Evolutionary conservation across 2,888 invertebrate species (phyloP).

Genomic region (Caenorhabditis virilis): DNA sequence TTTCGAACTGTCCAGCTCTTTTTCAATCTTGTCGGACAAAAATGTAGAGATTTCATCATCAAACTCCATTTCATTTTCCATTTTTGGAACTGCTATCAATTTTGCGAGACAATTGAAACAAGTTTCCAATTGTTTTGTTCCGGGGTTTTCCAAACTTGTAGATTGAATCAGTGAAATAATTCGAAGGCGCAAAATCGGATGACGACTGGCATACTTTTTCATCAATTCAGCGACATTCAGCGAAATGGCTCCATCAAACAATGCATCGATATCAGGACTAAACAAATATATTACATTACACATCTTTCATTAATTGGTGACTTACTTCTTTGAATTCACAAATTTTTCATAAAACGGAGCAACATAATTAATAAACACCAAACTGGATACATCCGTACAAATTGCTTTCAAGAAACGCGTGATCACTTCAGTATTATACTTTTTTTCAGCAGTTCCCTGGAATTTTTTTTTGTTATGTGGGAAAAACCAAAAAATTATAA

Average conservation of each 20-base stretch:
- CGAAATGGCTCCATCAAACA: no score
- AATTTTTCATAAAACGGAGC: neutral
- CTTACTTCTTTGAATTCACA: neutral
- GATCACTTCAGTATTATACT: neutral
- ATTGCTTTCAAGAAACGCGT: neutral
- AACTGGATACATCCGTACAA: neutral
- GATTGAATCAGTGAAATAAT: no score
- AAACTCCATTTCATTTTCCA: neutral
- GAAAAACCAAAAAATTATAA: no score
- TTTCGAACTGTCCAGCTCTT: neutral
- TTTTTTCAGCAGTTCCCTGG: neutral
- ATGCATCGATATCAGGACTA: no score
- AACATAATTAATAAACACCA: neutral
- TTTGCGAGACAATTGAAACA: neutral
- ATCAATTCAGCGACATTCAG: no score
- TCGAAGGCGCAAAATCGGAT: no score
- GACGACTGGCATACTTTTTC: no score
- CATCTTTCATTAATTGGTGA: neutral
- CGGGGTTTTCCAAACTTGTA: no score
- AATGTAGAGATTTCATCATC: neutral
- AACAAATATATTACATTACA: neutral
- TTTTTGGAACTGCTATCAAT: neutral
- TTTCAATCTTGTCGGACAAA: neutral
- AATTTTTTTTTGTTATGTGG: no score
- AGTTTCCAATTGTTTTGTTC: no score